phyloP scores from a whole-genome alignment of 2,797 vertebrate genomes.

The Paratrypauchen microcephalus region DNA sequence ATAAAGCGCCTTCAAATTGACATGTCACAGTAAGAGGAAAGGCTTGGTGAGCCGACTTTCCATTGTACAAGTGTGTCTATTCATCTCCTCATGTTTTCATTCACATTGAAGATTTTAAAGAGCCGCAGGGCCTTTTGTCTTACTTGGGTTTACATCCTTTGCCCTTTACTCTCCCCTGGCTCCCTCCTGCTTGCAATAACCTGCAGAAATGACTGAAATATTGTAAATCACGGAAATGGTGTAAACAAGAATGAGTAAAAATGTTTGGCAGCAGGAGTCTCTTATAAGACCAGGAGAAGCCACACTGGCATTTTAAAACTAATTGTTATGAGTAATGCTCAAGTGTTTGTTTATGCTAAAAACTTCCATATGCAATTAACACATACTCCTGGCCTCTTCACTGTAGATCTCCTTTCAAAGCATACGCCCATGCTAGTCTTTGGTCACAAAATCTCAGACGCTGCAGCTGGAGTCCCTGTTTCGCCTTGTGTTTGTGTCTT shows the following conservation, averaged over 20 bases:
- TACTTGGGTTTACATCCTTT: conserved; percentile 52
- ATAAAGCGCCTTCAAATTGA: conserved; percentile 77
- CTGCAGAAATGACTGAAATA: conserved; percentile 23
- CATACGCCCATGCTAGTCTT: conserved; percentile 51
- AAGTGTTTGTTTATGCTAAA: conserved; percentile 55
- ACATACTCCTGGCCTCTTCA: conserved; percentile 35
- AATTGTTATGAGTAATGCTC: conserved; percentile 53
- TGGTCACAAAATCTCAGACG: conserved; percentile 62
- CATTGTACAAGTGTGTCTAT: conserved; percentile 44
- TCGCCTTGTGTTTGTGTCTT: conserved; percentile 53
- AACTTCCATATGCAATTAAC: conserved; percentile 65
- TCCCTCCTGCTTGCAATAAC: conserved; percentile 39
- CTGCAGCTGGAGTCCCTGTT: conserved; percentile 48
- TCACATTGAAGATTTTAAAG: conserved; percentile 8
- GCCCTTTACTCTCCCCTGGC: conserved; percentile 38
- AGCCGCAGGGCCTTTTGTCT: conserved; percentile 26
- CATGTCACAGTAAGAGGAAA: conserved; percentile 61
- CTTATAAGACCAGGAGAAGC: conserved; percentile 26
- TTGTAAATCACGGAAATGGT: conserved; percentile 6
- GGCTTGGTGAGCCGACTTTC: conserved; percentile 50
- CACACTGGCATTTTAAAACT: conserved; percentile 42
- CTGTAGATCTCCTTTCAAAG: conserved; percentile 39
- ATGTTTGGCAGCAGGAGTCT: conserved; percentile 8
- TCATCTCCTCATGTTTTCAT: conserved; percentile 52
- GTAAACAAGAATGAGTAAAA: conserved; percentile 52